Conservation (phyloP, 2,888 invertebrate genomes). For the Amaurobius ferox region DNA sequence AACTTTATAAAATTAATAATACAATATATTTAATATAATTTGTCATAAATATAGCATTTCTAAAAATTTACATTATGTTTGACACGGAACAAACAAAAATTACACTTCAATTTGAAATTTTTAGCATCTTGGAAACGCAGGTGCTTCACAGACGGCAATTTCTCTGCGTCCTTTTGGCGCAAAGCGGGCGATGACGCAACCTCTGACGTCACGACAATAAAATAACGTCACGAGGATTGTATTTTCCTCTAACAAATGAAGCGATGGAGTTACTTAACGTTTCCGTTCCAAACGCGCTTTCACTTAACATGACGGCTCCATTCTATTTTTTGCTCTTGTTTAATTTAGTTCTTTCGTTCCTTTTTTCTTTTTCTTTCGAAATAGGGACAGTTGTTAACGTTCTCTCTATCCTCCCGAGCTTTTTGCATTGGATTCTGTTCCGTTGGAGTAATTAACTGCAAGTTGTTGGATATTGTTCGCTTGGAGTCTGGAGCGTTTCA, state of each 20-base stretch:
- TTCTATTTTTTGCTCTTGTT: slow-evolving; percentile 33
- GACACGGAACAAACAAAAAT: no score
- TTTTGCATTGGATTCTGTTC: slow-evolving; percentile 30
- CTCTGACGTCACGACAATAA: slow-evolving; percentile 34
- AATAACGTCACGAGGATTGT: slow-evolving; percentile 35
- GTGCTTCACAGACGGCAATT: background rate
- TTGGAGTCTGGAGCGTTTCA: slow-evolving; percentile 32
- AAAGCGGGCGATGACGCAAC: slow-evolving; percentile 28
- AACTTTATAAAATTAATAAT: no score
- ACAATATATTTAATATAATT: no score
- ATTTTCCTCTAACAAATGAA: slow-evolving; percentile 31
- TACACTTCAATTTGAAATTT: no score
- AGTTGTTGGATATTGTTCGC: slow-evolving; percentile 28
- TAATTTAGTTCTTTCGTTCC: slow-evolving; percentile 1
- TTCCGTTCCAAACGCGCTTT: slow-evolving; percentile 34
- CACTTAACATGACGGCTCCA: slow-evolving; percentile 31
- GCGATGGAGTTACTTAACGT: slow-evolving; percentile 21
- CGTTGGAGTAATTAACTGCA: slow-evolving; percentile 37
- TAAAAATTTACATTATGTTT: no score
- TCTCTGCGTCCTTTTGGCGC: slow-evolving; percentile 3
- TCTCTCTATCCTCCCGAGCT: background rate
- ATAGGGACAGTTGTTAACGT: slow-evolving; percentile 33
- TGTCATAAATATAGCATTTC: no score
- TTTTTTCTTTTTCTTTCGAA: slow-evolving; percentile 24
- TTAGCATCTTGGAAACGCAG: background rate